Conservation (phyloP, 1,140 invertebrate species). For the Alviniconcha marisindica region DNA sequence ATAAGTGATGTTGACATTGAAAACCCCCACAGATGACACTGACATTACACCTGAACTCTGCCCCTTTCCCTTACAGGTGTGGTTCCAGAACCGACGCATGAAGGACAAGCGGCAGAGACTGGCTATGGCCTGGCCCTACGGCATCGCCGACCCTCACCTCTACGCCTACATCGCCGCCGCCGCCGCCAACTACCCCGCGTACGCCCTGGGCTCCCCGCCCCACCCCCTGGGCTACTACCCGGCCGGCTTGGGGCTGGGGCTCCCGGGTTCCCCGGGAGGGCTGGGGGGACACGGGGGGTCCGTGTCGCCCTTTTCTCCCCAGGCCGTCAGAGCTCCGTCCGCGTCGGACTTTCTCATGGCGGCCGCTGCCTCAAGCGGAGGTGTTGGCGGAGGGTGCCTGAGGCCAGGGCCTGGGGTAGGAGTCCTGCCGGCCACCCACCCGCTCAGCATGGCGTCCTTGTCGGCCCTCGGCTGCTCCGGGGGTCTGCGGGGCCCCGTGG, state of each 20-base stretch:
- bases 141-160: constrained; percentile 88
- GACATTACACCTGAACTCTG: neutral
- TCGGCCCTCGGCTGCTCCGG: neutral
- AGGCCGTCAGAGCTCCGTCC: neutral
- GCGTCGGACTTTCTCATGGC: constrained; percentile 17
- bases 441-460: neutral
- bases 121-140: constrained; percentile 95
- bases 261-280: neutral
- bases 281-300: neutral
- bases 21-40: too few relatives aligned
- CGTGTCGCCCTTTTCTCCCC: neutral
- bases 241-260: neutral
- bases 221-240: constrained; percentile 50
- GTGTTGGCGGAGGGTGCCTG: neutral
- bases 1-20: too few relatives aligned
- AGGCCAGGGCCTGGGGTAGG: neutral
- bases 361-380: neutral
- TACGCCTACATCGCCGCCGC: constrained; percentile 94
- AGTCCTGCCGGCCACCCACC: neutral
- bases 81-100: constrained; percentile 99
- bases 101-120: constrained; percentile 97
- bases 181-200: constrained; percentile 80
- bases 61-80: constrained; percentile 86
- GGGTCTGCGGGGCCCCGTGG: neutral
- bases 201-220: constrained; percentile 65